Conservation (phyloP, 2,888 invertebrate genomes). For the Caenorhabditis angaria region DNA sequence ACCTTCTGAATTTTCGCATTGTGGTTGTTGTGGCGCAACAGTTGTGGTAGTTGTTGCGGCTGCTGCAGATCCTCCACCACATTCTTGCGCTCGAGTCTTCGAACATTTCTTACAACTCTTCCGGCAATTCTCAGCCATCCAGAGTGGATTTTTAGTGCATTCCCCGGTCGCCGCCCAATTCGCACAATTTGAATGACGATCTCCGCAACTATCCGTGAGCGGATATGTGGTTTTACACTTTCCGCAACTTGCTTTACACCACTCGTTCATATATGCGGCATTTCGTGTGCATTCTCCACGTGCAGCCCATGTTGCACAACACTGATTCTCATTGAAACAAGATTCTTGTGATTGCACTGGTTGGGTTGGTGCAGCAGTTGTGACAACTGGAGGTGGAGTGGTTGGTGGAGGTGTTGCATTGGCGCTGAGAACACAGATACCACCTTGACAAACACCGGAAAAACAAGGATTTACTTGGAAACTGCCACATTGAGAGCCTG, state of each 20-base stretch:
- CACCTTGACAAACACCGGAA: slow-evolving; percentile 59
- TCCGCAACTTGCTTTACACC: slow-evolving; percentile 65
- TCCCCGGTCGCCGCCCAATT: slow-evolving; percentile 61
- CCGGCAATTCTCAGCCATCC: slow-evolving; percentile 69
- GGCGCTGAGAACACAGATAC: slow-evolving; percentile 52
- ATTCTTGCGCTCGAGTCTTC: slow-evolving; percentile 53
- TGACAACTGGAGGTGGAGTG: slow-evolving; percentile 20
- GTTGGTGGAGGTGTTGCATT: slow-evolving; percentile 35
- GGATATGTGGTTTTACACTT: slow-evolving; percentile 47
- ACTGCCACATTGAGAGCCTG: slow-evolving; percentile 60
- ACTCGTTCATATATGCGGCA: slow-evolving; percentile 62
- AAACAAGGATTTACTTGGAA: slow-evolving; percentile 60
- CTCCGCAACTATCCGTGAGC: slow-evolving; percentile 56
- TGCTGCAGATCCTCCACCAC: slow-evolving; percentile 41
- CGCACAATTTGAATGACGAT: slow-evolving; percentile 63
- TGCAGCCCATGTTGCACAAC: slow-evolving; percentile 62
- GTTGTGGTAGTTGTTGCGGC: slow-evolving; percentile 34
- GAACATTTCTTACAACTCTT: slow-evolving; percentile 59
- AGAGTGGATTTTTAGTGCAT: slow-evolving; percentile 60
- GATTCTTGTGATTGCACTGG: slow-evolving; percentile 46
- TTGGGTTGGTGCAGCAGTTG: slow-evolving; percentile 9
- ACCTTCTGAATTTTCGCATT: slow-evolving; percentile 59
- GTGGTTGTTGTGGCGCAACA: slow-evolving; percentile 19
- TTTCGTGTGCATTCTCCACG: slow-evolving; percentile 62
- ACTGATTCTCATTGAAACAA: slow-evolving; percentile 68